Evolutionary conservation across 2,888 invertebrate species (phyloP).

Genomic region (Cryptophagus acutangulus): DNA sequence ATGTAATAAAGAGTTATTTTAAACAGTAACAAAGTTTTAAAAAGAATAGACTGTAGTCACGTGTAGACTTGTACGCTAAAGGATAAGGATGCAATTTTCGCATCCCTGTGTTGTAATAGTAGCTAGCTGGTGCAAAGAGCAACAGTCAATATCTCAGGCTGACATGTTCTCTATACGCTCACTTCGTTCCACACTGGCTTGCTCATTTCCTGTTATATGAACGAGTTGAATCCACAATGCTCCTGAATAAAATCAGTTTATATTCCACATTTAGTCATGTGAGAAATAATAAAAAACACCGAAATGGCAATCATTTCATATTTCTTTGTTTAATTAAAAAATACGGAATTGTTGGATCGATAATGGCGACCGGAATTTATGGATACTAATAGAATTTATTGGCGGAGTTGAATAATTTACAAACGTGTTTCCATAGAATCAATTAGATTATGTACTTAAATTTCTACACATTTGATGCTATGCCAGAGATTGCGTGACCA

Average conservation of each 20-base stretch:
- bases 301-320: too few relatives aligned
- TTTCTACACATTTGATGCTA: too few relatives aligned
- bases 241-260: conserved; percentile 18
- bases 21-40: conserved; percentile 1
- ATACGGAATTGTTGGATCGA: too few relatives aligned
- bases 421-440: too few relatives aligned
- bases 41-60: not conserved
- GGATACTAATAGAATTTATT: too few relatives aligned
- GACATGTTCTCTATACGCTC: conserved; percentile 31
- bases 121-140: conserved; percentile 26
- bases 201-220: conserved; percentile 30
- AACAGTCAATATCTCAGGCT: conserved; percentile 34
- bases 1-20: conserved; percentile 1
- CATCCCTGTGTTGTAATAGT: conserved; percentile 1
- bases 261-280: too few relatives aligned
- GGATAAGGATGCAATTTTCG: conserved; percentile 6
- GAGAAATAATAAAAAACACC: too few relatives aligned
- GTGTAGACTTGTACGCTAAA: conserved; percentile 6
- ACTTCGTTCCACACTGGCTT: conserved; percentile 21
- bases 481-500: too few relatives aligned
- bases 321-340: too few relatives aligned
- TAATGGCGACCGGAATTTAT: too few relatives aligned
- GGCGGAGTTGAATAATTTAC: too few relatives aligned
- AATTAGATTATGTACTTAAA: too few relatives aligned
- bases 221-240: conserved; percentile 23